phyloP scores from a whole-genome alignment of 2,113 vertebrate species.

The Prunella fulvescens region DNA sequence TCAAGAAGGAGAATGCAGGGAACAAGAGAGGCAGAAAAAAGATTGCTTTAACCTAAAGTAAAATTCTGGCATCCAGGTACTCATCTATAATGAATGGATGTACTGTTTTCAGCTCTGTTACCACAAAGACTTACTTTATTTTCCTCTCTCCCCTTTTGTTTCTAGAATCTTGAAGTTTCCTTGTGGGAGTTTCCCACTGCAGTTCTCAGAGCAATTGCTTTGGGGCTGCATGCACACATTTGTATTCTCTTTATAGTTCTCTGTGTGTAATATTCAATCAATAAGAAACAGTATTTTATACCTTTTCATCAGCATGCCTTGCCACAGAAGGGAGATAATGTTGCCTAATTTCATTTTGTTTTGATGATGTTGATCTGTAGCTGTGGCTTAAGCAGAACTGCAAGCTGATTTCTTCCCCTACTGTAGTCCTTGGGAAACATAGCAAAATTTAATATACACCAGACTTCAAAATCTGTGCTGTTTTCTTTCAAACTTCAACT shows the following conservation, averaged over 20 bases:
- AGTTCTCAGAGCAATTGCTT: neutral
- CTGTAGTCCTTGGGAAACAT: neutral
- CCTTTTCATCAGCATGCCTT: neutral
- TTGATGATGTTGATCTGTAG: neutral
- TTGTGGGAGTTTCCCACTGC: neutral
- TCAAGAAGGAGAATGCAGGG: neutral
- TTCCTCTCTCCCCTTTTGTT: neutral
- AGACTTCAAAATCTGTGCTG: neutral
- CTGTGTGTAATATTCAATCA: neutral
- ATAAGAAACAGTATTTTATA: neutral
- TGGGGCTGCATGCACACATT: fast-evolving
- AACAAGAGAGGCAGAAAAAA: neutral
- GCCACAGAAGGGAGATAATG: neutral
- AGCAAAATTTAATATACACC: neutral
- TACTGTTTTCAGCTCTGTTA: neutral
- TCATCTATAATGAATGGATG: neutral
- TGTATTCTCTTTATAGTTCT: neutral
- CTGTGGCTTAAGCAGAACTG: neutral
- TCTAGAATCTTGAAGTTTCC: neutral
- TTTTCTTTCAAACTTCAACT: neutral
- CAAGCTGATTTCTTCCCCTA: neutral
- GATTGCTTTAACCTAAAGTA: neutral
- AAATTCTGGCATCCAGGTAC: neutral
- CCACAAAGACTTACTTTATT: neutral
- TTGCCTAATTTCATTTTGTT: neutral